Base-by-base conservation (phyloP, 2,888 invertebrate genomes). In the Pyrrhosoma nymphula region DNA sequence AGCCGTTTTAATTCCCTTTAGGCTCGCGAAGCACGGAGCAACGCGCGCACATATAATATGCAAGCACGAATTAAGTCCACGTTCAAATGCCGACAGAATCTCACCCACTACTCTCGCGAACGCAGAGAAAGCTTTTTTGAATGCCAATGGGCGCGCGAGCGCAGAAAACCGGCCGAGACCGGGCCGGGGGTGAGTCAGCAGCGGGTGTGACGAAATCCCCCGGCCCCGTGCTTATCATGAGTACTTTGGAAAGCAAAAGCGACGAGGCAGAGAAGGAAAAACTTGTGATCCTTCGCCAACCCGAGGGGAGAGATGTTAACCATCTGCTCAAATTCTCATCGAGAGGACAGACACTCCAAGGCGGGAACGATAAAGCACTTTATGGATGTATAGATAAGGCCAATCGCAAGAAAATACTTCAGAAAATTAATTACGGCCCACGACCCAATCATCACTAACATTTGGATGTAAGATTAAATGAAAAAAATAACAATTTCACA, bases 51-150 rank as follows among this genome's bases (percentile, higher is more conserved):
- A 60, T 20, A 60, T 60, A 26, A 60, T 20, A 60, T 60, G 69
- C 69, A 82, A 30, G 69, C 23, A 26, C 69, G 75, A 82, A 82
- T 82, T 82, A 82, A 82, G 75, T 82, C n/a, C 75, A 30, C 30
- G 69, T 82, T 60, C 2, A 82, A 82, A 82, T 82, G 75, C 35
- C 75, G 75, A 82, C 75, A 1, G 26, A 12, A 82, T 30, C 75
- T 26, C 75, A 82, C 75, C 75, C 75, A 14, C 75, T 10, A 30
- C 16, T 30, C 75, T 26, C 69, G 69, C 69, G 10, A 14, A n/a
- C n/a, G 30, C 14, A 30, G 75, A 82, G 75, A 82, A 82, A 82
- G 75, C 75, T 82, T 30, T 60, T 69, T 69, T 82, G 75, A 82
- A 82, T 82, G 75, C 75, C 30, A 82, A 30, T 35, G 75, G 35